Base-by-base conservation (phyloP, 1,140 invertebrate species). In the Whitmania pigra region DNA sequence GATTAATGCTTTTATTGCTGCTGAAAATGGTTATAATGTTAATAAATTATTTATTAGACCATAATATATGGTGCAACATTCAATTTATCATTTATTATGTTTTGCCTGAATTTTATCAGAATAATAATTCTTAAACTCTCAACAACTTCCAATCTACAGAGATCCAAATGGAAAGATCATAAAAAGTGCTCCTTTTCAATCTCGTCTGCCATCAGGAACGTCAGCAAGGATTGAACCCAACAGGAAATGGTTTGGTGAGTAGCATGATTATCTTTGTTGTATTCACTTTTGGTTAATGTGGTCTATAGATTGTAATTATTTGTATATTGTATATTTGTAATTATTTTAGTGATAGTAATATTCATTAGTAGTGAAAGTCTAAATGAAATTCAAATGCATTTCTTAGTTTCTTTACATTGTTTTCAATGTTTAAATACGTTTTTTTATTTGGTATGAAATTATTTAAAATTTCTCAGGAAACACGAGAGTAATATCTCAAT, bases 161-260 rank as follows among this genome's bases (percentile, higher is more conserved):
- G 88, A 98, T 84, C 88, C 86, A 77, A 85, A 84, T 66, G 97
- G 97, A 43, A 92, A 96, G 86, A 97, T 99, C 67, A 84, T 97
- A 15, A 89, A 87, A 72, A 88, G 94, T 43, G 96, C 96, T 7
- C 94, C 95, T 2, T 99, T 95, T 80, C 92, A 99, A 88, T 89
- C 88, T 54, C 88, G 87, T 81, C 81, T 95, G 20, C 82, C 88
- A n/a, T 89, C 92, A 71, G 97, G 97, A 29, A 90, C 92, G 2
- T 86, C 90, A 77, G 93, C 95, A 53, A 85, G 96, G 67, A 89
- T 99, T 11, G 95, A 97, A 82, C 97, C 97, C 11, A 96, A 92
- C 75, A 90, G 93, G 78, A 94, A 91, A 81, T 99, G 97, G 97
- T 99, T 99, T 84, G 94, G 93, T 75, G 93, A 94, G 79, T 72